Base-by-base conservation (phyloP, 2,113 vertebrate species). In the Nothocercus julius region DNA sequence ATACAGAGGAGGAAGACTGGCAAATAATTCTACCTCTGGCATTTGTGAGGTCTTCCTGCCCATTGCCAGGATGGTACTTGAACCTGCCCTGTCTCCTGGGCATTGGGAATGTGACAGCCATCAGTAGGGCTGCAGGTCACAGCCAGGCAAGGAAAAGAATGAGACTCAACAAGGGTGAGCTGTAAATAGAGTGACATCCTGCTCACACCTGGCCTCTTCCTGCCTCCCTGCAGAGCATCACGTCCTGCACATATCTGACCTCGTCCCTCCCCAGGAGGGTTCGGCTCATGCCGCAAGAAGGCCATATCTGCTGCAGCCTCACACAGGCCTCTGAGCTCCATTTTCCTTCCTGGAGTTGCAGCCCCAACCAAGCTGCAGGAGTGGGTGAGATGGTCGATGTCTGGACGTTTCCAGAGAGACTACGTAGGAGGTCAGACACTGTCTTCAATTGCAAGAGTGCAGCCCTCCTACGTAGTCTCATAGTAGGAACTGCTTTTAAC, bases 341-440 rank as follows among this genome's bases (percentile, higher is more conserved):
- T 59, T 58, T 10, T 42, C 2, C 44, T 32, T 44, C 51, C 63
- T 9, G 82, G 70, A 40, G 25, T 32, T 67, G 58, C n/a, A 56
- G 44, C 38, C 2, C 17, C 56, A n/a, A 58, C 4, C 18, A 2
- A 3, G 27, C 44, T 14, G 1, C 40, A n/a, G 40, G 38, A 9
- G 42, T 25, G 34, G 47, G 44, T 36, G 89, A 34, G 58, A 13
- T 0, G 7, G 70, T 13, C 82, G 18, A 32, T 76, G 80, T 34
- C 68, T 1, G 0, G 80, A 24, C 84, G 40, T 0, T 0, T 36
- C 61, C 56, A 0, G 0, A n/a, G n/a, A n/a, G n/a, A n/a, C n/a
- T n/a, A n/a, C n/a, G n/a, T n/a, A n/a, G 47, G 49, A 76, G 6
- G 30, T 16, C 63, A 20, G 84, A 8, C 0, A 7, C 64, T 42